Evolutionary conservation across 2,888 invertebrate genomes (phyloP).

Genomic region (Epinotia ramella): DNA sequence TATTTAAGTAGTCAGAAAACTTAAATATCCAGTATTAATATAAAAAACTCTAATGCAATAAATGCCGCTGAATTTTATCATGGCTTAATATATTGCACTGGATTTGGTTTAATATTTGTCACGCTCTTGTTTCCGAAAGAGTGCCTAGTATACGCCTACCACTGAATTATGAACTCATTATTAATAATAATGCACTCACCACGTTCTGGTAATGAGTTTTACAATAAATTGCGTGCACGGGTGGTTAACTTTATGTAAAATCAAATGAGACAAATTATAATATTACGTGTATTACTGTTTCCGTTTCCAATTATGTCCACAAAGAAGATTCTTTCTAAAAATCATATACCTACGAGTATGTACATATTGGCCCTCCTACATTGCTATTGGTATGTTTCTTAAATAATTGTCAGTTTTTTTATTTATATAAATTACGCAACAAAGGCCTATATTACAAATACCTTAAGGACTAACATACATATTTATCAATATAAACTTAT

Average conservation of each 20-base stretch:
- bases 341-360: background rate
- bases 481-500: no score
- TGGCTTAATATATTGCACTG: background rate
- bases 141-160: background rate
- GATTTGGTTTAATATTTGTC: background rate
- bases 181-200: conserved; percentile 12
- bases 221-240: conserved; percentile 10
- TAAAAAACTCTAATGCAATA: no score
- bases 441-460: no score
- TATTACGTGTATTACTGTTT: background rate
- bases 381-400: no score
- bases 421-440: no score
- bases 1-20: no score
- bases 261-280: background rate
- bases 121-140: conserved; percentile 1
- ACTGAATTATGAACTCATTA: background rate
- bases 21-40: no score
- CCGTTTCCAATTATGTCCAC: background rate
- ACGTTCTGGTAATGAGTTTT: conserved; percentile 11
- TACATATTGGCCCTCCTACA: background rate
- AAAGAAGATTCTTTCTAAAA: background rate
- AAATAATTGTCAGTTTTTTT: no score
- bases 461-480: no score
- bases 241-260: conserved; percentile 16
- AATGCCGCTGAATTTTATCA: no score